Evolutionary conservation across 2,113 vertebrate species (phyloP).

Genomic region (Tachysurus vachellii): DNA sequence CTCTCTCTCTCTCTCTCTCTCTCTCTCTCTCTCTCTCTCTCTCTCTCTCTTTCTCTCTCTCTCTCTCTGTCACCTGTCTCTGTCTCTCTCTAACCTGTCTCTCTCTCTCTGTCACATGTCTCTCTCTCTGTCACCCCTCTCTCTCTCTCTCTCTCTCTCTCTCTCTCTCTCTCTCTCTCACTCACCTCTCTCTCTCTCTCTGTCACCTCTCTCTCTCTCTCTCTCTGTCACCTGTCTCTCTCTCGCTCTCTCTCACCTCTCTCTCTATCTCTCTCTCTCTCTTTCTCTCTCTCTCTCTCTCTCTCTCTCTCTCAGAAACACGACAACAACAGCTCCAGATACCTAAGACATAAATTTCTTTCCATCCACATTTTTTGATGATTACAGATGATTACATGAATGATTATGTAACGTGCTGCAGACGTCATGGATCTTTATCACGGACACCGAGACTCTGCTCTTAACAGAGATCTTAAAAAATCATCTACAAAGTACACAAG

Average conservation of each 20-base stretch:
- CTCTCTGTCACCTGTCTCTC: no score
- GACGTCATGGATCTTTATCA: background rate
- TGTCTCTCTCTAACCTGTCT: no score
- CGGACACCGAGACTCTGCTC: background rate
- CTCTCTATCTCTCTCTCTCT: background rate
- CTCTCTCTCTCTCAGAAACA: background rate
- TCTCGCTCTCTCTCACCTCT: no score
- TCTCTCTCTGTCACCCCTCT: background rate
- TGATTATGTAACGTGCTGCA: background rate
- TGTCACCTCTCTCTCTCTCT: no score
- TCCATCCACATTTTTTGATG: background rate
- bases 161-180: background rate
- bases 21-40: no score
- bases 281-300: background rate
- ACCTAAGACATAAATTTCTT: conserved; percentile 26
- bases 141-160: background rate
- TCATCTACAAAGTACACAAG: background rate
- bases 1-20: no score
- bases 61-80: no score
- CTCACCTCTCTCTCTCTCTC: no score
- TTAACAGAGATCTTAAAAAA: background rate
- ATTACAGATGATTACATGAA: background rate
- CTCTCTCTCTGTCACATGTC: background rate
- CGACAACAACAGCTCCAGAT: conserved; percentile 1
- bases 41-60: no score